Evolutionary conservation across 2,797 vertebrate species (phyloP), one percentile per base, ranked within the genome.

Genomic region (Cyprinella venusta): DNA sequence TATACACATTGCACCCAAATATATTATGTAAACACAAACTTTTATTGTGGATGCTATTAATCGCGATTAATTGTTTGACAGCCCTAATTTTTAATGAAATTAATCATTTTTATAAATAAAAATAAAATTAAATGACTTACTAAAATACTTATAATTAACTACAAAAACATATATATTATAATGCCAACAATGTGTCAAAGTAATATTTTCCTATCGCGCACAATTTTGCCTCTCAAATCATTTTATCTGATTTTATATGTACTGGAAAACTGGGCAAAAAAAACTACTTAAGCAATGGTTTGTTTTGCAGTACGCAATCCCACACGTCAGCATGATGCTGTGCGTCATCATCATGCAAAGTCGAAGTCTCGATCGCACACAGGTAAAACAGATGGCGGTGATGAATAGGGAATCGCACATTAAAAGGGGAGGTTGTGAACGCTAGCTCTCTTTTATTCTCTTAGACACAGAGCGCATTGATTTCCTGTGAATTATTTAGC

Each of bases 401-500:
- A 70, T 68, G 75, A 78, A 70, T 61, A 40, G 8, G 38, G 26
- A 76, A 68, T 68, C 18, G 45, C 81, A 76, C 81, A 76, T 80
- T 69, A 63, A 74, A 54, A 50, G 56, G n/a, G 10, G 50, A 79
- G 71, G 45, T 63, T 88, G 81, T 88, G 89, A 84, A 87, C 21
- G 42, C 67, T 9, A 59, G 50, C 79, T 68, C 56, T 80, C 63
- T 70, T 70, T 61, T 54, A 65, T 69, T 76, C 63, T 70, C 76
- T 54, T 30, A 45, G 80, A 68, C 79, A 40, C 69, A 48, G 81
- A 77, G 56, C 52, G 71, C 77, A 81, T 82, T 68, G 81, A 85
- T 86, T 81, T 63, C 82, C 87, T 26, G 67, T 83, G 76, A 89
- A 86, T 87, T 79, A 84, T 87, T 87, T 82, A 88, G 80, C 69